These are phyloP conservation scores for Platyscapa corneri DNA, from an alignment of 1,140 invertebrate genomes.

Conservation along the genomic window DNA sequence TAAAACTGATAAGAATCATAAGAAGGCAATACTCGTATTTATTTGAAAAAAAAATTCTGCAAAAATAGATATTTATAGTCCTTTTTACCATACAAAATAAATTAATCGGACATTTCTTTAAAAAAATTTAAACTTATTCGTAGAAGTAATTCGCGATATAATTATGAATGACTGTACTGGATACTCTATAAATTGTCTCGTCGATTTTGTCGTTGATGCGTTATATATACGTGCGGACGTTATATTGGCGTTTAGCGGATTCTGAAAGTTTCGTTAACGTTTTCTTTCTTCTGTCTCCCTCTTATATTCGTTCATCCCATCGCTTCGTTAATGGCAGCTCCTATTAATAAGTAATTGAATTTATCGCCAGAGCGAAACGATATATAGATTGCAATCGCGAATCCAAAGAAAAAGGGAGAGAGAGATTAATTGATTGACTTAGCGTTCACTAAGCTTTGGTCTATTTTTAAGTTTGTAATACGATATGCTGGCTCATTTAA, in stretches of 20 bases:
- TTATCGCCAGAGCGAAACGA: conserved; percentile 50
- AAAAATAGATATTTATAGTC: neutral
- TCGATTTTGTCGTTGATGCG: neutral
- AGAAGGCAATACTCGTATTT: neutral
- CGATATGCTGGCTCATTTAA: neutral
- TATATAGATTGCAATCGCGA: conserved; percentile 45
- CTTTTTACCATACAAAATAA: neutral
- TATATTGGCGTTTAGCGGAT: conserved; percentile 31
- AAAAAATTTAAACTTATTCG: conserved; percentile 3
- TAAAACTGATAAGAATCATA: no score
- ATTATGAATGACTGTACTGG: conserved; percentile 5
- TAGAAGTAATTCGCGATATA: conserved; percentile 23
- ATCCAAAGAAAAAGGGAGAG: conserved; percentile 13
- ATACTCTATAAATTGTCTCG: conserved; percentile 22
- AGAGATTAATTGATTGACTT: conserved; percentile 47
- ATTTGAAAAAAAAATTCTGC: neutral
- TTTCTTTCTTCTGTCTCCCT: conserved; percentile 29
- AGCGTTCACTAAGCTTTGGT: conserved; percentile 25
- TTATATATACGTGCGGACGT: neutral
- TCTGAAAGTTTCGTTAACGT: conserved; percentile 36
- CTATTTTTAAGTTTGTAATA: conserved; percentile 36
- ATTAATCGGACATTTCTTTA: neutral
- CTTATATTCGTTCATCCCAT: conserved; percentile 1
- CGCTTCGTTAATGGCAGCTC: conserved; percentile 47
- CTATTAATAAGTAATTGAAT: conserved; percentile 66